A percentile compares a stretch with the other conserved stretches of the same genome.
Conservation (phyloP, 2,797 vertebrate genomes). For the Danio choprae region DNA sequence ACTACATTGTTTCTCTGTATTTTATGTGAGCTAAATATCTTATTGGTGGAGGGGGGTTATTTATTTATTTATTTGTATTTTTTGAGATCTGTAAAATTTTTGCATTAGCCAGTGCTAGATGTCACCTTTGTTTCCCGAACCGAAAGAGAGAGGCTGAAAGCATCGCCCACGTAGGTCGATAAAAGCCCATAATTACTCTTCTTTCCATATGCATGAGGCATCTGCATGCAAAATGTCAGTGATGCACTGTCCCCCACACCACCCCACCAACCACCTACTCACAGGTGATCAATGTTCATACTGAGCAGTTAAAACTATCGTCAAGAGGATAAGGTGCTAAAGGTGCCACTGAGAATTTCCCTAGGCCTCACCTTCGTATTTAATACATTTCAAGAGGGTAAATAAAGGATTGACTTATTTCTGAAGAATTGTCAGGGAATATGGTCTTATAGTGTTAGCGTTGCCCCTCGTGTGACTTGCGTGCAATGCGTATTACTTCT, state of each 20-base stretch:
- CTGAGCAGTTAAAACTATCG: background rate
- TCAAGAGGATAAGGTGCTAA: background rate
- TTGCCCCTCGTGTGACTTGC: background rate
- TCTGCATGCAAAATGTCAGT: conserved; percentile 69
- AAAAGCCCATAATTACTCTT: conserved; percentile 69
- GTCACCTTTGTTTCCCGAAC: conserved; percentile 24
- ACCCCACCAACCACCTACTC: conserved; percentile 44
- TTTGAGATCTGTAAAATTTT: conserved; percentile 45
- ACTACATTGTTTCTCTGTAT: too few species aligned
- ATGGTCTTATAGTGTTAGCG: background rate
- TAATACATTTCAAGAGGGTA: background rate
- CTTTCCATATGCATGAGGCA: conserved; percentile 73
- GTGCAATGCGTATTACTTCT: too few species aligned
- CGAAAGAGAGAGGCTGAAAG: conserved; percentile 19
- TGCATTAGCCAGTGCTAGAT: conserved; percentile 44
- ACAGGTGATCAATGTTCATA: conserved; percentile 30
- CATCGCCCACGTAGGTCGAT: conserved; percentile 52
- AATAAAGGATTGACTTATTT: background rate
- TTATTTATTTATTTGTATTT: conserved; percentile 7
- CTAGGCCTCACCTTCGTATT: background rate
- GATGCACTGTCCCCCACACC: conserved; percentile 57
- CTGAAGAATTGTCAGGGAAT: background rate
- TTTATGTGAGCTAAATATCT: too few species aligned
- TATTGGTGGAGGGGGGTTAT: background rate
- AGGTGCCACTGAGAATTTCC: background rate